Base-by-base conservation (phyloP, 2,113 vertebrate species). In the Leptocoma aspasia region DNA sequence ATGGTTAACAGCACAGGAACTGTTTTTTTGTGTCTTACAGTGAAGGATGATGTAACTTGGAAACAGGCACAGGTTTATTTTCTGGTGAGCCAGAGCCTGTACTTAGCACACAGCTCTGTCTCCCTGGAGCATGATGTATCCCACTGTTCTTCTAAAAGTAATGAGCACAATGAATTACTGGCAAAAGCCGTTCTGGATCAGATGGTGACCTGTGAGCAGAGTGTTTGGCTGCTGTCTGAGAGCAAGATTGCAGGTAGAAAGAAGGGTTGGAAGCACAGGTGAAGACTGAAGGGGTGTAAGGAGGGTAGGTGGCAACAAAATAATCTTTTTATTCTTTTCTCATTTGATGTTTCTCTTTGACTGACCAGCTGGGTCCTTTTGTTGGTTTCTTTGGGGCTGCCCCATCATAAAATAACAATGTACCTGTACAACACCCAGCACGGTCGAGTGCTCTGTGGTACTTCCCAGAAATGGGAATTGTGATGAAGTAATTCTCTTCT, bases 381-480 rank as follows among this genome's bases (percentile, higher is more conserved):
- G 28, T 26, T 52, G 59, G 4, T 41, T 77, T 68, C 54, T 77
- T 50, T 33, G 50, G 28, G 4, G 26, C 30, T 81, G 64, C 10
- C 30, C n/a, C n/a, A n/a, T n/a, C n/a, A n/a, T n/a, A n/a, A n/a
- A n/a, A n/a, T n/a, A n/a, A n/a, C n/a, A n/a, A n/a, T 10, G 28
- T 33, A 5, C 12, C 5, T 7, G 5, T 19, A 5, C 28, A 69
- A 37, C 49, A 57, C 8, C 24, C 24, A 19, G 54, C 61, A 76
- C 0, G 0, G 61, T 35, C 23, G 21, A 39, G 17, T 57, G 21
- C 26, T 54, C 4, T 3, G 24, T 56, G 35, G 6, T 2, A 20
- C n/a, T 88, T 63, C 11, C 44, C 53, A 63, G 59, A 86, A 76
- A 61, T 71, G 15, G 27, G 45, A 86, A 27, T 15, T 85, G 56